These are phyloP conservation scores for Rhinoraja longicauda DNA, from an alignment of 2,797 vertebrate genomes.

Conservation along the genomic window DNA sequence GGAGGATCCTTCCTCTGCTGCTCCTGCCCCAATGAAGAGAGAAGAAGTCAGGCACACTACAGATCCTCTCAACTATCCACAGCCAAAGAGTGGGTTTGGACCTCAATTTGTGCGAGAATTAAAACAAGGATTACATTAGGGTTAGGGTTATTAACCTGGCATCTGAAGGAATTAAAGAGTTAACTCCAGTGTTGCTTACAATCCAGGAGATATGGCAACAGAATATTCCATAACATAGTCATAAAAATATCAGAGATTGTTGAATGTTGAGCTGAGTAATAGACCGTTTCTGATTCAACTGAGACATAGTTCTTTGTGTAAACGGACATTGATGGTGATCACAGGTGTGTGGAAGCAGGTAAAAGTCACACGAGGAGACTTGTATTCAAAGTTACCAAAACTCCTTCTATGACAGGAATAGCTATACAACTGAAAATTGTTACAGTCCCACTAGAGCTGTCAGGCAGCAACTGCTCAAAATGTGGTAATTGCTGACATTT, in stretches of 20 bases:
- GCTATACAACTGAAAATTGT: not conserved
- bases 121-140: not conserved
- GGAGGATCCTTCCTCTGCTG: slow-evolving; percentile 91
- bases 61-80: slow-evolving; percentile 80
- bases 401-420: not conserved
- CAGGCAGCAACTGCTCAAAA: too few species aligned
- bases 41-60: slow-evolving; percentile 78
- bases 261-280: not conserved
- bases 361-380: not conserved
- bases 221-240: not conserved
- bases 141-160: too few species aligned
- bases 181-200: not conserved
- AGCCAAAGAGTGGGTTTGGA: slow-evolving; percentile 89
- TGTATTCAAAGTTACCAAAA: not conserved
- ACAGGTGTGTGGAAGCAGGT: not conserved
- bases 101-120: not conserved
- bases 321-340: not conserved
- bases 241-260: not conserved
- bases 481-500: too few species aligned
- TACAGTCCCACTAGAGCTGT: not conserved
- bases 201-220: not conserved
- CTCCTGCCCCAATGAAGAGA: slow-evolving; percentile 77
- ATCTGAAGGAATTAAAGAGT: not conserved
- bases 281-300: not conserved
- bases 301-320: not conserved